Evolutionary conservation across 2,797 vertebrate genomes (phyloP), one percentile per base, ranked within the genome.

Genomic region (Zenarchopterus dispar): DNA sequence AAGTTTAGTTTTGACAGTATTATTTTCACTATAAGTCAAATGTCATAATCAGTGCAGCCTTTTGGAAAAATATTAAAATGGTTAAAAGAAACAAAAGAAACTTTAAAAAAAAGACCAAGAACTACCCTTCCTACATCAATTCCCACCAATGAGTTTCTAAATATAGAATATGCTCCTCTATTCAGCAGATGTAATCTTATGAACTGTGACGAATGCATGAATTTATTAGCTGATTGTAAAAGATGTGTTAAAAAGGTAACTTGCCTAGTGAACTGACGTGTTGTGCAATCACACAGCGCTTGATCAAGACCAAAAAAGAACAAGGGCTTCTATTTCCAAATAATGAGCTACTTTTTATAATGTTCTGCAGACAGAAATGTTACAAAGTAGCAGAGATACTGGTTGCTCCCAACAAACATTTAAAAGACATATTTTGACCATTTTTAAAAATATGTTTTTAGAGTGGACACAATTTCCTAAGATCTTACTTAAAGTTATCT

Each of bases 11-110:
- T 5, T 42, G 19, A 64, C 49, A 54, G 24, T 11, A 21, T 33
- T n/a, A 11, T 51, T 57, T 63, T 51, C 22, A 31, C 11, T 23
- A 24, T 21, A n/a, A 59, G 19, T 64, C 44, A 64, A 52, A 48
- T 2, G 0, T 18, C 33, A 43, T 8, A 63, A 41, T 51, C 26
- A 19, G 43, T 55, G 7, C 18, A 55, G n/a, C n/a, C n/a, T n/a
- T n/a, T n/a, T n/a, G n/a, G n/a, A n/a, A 33, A 58, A 36, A 9
- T 5, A 21, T 15, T 9, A 19, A 31, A 57, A 22, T 46, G 3
- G 18, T 31, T n/a, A 17, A 10, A 42, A 41, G 36, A 10, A 33
- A 33, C 26, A 51, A n/a, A n/a, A n/a, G n/a, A n/a, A n/a, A n/a
- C n/a, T n/a, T n/a, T 23, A 8, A 19, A 23, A 9, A 33, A 33